Conservation (phyloP, 2,888 invertebrate genomes). For the Lepidocyrtoides sp. region DNA sequence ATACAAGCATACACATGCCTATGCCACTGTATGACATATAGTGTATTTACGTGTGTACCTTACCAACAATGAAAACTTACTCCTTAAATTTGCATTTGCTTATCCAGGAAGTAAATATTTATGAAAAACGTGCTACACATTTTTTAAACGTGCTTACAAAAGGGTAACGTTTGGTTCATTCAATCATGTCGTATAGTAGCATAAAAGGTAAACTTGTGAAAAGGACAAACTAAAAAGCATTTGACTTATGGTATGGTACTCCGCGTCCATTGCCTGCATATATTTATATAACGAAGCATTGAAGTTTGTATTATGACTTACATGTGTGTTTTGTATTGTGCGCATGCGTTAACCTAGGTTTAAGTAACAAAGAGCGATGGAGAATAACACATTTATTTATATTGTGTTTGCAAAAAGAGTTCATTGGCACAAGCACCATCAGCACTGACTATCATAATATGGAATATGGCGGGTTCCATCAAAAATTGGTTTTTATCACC, state of each 20-base stretch:
- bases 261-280: background rate
- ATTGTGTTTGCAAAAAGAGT: conserved; percentile 28
- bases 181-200: background rate
- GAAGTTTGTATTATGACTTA: background rate
- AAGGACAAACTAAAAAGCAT: background rate
- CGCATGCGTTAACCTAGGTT: background rate
- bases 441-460: background rate
- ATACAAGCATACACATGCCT: no score
- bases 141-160: background rate
- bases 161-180: background rate
- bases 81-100: background rate
- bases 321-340: background rate
- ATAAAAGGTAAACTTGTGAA: no score
- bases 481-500: background rate
- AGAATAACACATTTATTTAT: background rate
- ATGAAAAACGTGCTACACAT: background rate
- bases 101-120: background rate
- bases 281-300: background rate
- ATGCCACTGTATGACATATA: no score
- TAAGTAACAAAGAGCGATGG: background rate
- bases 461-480: background rate
- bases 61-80: background rate
- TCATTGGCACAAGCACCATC: conserved; percentile 18
- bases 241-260: background rate
- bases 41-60: no score